These are phyloP conservation scores for Telenomus remus DNA, from an alignment of 1,140 invertebrate genomes.

Conservation along the genomic window DNA sequence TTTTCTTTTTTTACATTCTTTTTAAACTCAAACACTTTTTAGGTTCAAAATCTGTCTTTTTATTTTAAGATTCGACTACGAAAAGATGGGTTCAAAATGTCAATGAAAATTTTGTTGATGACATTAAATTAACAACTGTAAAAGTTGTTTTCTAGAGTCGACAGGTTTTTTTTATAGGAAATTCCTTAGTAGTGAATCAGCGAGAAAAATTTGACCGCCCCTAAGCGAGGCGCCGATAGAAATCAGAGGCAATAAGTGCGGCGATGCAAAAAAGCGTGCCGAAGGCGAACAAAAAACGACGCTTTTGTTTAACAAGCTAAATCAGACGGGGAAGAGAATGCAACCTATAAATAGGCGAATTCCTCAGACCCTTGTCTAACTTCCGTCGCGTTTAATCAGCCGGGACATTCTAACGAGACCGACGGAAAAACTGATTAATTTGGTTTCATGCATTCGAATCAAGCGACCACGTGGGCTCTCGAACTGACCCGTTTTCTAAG, in stretches of 20 bases:
- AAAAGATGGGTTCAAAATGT: no score
- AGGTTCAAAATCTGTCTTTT: no score
- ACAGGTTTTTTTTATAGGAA: no score
- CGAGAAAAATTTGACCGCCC: no score
- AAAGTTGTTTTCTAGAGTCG: no score
- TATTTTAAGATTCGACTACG: no score
- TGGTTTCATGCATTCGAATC: constrained; percentile 20
- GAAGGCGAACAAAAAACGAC: background rate
- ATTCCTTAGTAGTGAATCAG: no score
- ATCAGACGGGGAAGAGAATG: constrained; percentile 56
- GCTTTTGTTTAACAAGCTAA: constrained; percentile 56
- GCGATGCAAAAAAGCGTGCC: constrained; percentile 26
- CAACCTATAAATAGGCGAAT: constrained; percentile 67
- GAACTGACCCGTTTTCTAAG: constrained; percentile 26
- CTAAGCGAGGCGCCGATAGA: no score
- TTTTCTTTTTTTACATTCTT: no score
- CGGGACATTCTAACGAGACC: constrained; percentile 38
- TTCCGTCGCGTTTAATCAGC: constrained; percentile 56
- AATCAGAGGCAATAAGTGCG: constrained; percentile 28
- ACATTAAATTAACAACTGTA: no score
- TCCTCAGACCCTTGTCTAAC: constrained; percentile 51
- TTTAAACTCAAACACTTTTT: no score
- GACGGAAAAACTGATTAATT: constrained; percentile 45
- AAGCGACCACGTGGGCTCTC: constrained; percentile 1
- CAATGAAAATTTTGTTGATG: no score